Evolutionary conservation across 2,888 invertebrate species (phyloP), one percentile per base, ranked within the genome.

Genomic region (Phorcus lineatus): DNA sequence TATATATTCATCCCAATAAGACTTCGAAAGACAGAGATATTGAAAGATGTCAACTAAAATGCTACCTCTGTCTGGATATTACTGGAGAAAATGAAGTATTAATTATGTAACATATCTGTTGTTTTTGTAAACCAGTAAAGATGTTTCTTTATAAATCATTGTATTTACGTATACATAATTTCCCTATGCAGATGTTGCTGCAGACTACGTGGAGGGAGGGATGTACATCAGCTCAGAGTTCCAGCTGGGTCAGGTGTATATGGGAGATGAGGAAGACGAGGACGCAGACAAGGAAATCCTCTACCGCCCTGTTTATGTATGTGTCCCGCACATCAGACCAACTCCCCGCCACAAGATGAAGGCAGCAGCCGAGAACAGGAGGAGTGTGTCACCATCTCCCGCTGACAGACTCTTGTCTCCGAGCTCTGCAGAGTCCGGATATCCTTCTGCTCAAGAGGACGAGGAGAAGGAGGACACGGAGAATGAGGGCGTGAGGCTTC

Each of bases 191-290:
- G 96, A 96, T 90, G 95, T 95, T 81, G 95, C 96, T 36, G 95
- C 95, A 80, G 95, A 95, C 74, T 95, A 95, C 87, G 96, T 96
- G 0, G 96, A 96, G 92, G 96, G 96, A 16, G 96, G 96, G 0
- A 95, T 95, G 93, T 96, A 96, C 93, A 95, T 96, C 74, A 96
- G 96, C 24, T 96, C 96, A 0, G 96, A 96, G 92, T 96, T 96
- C 91, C 95, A 96, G 78, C 93, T 96, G 76, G 96, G 96, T 1
- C 96, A 96, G 93, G 96, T 96, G 4, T 96, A 96, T 91, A 96
- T 96, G 91, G 96, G 96, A 22, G 95, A 94, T 22, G 93, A 93
- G 9, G 91, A 91, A 80, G 94, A 94, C 77, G 81, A 82, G 19
- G 86, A 87, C 40, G 95, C 95, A 82, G 94, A 95, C 2, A 92